Conservation (phyloP, 2,797 vertebrate genomes). For the Cetoscarus ocellatus region DNA sequence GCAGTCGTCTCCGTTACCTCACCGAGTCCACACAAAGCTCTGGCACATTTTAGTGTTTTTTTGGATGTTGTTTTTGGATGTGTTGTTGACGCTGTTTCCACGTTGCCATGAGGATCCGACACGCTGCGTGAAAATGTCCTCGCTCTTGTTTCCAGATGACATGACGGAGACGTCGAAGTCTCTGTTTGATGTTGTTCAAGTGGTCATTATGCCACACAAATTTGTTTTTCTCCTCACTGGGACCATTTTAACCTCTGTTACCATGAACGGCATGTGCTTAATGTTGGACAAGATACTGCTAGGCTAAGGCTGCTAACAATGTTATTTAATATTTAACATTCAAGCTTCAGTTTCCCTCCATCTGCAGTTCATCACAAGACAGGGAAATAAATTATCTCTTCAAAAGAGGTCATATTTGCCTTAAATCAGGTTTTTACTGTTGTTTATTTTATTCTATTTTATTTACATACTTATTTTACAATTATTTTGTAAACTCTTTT, state of each 20-base stretch:
- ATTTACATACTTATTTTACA: too few relatives aligned
- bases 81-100: constrained; percentile 44
- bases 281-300: constrained; percentile 15
- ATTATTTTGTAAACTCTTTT: too few relatives aligned
- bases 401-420: too few relatives aligned
- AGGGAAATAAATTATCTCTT: neutral
- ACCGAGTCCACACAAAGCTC: constrained; percentile 58
- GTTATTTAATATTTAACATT: constrained; percentile 8
- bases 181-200: constrained; percentile 28
- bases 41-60: constrained; percentile 43
- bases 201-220: constrained; percentile 17
- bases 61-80: constrained; percentile 4
- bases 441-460: too few relatives aligned
- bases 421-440: too few relatives aligned
- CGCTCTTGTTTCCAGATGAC: constrained; percentile 22
- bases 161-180: constrained; percentile 41
- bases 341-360: too few relatives aligned
- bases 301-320: constrained; percentile 1
- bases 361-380: neutral
- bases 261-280: neutral
- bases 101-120: constrained; percentile 74
- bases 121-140: constrained; percentile 57
- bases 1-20: constrained; percentile 58
- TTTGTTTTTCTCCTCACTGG: constrained; percentile 14
- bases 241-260: constrained; percentile 5